These are phyloP conservation scores for Panzeria rudis DNA, from an alignment of 2,888 invertebrate species.

Conservation along the genomic window DNA sequence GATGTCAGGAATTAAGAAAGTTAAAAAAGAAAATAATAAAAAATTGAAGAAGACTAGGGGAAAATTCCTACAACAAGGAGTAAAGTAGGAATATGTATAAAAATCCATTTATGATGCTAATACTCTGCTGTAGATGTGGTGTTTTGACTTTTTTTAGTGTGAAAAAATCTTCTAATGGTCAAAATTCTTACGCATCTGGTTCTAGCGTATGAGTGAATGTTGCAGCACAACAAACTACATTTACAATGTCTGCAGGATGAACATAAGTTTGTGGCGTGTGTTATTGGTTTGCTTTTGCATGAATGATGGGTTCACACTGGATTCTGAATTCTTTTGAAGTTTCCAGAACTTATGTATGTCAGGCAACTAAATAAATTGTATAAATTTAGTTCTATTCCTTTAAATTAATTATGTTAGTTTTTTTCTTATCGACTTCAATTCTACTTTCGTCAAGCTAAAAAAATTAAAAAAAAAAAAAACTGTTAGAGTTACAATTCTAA, in stretches of 20 bases:
- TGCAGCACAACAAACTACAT: background rate
- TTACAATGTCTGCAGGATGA: background rate
- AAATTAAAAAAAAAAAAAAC: too few species aligned
- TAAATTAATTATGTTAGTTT: background rate
- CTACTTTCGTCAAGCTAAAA: background rate
- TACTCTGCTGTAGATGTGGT: conserved; percentile 4
- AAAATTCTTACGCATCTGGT: conserved; percentile 42
- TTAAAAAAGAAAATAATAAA: background rate
- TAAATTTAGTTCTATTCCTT: background rate
- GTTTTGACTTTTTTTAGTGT: conserved; percentile 35
- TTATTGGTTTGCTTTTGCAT: background rate
- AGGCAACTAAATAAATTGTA: background rate
- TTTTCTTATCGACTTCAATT: background rate
- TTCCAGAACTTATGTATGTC: background rate
- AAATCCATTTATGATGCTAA: background rate
- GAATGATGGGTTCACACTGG: background rate
- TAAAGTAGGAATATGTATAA: background rate
- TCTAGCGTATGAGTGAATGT: background rate
- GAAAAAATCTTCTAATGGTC: conserved; percentile 31
- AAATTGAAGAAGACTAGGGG: background rate
- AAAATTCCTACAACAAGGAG: background rate
- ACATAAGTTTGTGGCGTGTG: background rate
- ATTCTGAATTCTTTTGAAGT: background rate
- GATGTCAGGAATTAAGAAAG: conserved; percentile 42
- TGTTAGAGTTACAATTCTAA: background rate